Conservation (phyloP, 2,797 vertebrate species). For the Sebastes trivittatus region DNA sequence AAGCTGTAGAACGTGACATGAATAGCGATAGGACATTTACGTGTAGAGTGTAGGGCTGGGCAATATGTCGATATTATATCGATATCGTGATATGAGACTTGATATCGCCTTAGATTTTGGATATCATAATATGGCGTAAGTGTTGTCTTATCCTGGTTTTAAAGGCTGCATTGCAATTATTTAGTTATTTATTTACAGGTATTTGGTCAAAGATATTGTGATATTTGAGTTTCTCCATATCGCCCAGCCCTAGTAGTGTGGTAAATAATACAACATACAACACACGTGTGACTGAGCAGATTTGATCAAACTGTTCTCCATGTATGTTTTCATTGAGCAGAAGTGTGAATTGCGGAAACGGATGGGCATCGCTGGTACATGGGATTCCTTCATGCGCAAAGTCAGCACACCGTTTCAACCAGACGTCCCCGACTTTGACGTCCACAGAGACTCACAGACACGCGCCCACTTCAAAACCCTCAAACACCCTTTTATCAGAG, state of each 20-base stretch:
- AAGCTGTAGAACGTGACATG: neutral
- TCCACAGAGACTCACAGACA: constrained; percentile 73
- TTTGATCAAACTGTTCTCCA: neutral
- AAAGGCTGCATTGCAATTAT: neutral
- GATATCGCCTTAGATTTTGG: too few species aligned
- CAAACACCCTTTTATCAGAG: constrained; percentile 93
- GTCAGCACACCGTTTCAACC: constrained; percentile 90
- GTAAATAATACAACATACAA: neutral
- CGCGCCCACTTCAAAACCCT: constrained; percentile 86
- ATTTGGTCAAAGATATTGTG: too few species aligned
- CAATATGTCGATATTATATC: too few species aligned
- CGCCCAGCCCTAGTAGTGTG: too few species aligned
- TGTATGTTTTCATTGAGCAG: constrained; percentile 70
- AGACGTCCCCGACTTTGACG: constrained; percentile 80
- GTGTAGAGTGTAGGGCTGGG: neutral
- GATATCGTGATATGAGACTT: too few species aligned
- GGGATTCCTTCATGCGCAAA: constrained; percentile 83
- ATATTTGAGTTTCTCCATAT: too few species aligned
- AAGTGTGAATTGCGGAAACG: constrained; percentile 90
- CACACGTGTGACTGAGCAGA: neutral
- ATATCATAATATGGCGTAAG: too few species aligned
- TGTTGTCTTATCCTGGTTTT: neutral
- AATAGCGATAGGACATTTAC: neutral
- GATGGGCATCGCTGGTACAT: constrained; percentile 82
- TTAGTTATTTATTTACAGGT: too few species aligned